These are phyloP conservation scores for Phoxinus dragarum DNA, from an alignment of 2,797 vertebrate genomes.

Conservation along the genomic window DNA sequence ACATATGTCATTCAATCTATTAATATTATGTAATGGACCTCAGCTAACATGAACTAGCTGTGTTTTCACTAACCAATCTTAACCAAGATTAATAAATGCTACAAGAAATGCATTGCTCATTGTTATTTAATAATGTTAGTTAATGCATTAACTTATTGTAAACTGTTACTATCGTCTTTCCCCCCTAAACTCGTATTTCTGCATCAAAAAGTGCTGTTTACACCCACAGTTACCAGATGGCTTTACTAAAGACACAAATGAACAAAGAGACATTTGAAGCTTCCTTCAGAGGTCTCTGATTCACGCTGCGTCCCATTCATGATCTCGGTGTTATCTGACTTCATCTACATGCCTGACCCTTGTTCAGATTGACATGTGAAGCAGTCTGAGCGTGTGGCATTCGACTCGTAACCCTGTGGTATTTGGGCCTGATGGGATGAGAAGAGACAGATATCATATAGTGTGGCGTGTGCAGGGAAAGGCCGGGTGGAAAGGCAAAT, in stretches of 20 bases:
- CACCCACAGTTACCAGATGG: not conserved
- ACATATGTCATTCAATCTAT: too few relatives aligned
- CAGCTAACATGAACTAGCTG: too few relatives aligned
- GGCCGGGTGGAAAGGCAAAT: conserved; percentile 73
- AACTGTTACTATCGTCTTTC: not conserved
- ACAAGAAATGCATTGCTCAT: not conserved
- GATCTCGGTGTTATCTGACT: conserved; percentile 28
- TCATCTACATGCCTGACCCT: conserved; percentile 38
- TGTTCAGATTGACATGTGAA: conserved; percentile 54
- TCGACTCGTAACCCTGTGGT: conserved; percentile 69
- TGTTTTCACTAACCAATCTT: not conserved
- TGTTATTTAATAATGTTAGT: not conserved
- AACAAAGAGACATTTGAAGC: not conserved
- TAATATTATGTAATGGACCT: too few relatives aligned
- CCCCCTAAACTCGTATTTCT: not conserved
- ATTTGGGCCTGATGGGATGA: conserved; percentile 77
- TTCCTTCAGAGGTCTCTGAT: not conserved
- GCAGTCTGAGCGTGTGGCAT: conserved; percentile 41
- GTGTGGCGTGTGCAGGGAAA: conserved; percentile 67
- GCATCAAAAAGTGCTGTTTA: not conserved
- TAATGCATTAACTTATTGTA: not conserved
- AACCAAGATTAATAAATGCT: not conserved
- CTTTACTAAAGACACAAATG: not conserved
- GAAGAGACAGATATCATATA: conserved; percentile 79
- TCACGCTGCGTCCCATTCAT: not conserved